Evolutionary conservation across 2,888 invertebrate species (phyloP).

Genomic region (Cylloceria caligata): DNA sequence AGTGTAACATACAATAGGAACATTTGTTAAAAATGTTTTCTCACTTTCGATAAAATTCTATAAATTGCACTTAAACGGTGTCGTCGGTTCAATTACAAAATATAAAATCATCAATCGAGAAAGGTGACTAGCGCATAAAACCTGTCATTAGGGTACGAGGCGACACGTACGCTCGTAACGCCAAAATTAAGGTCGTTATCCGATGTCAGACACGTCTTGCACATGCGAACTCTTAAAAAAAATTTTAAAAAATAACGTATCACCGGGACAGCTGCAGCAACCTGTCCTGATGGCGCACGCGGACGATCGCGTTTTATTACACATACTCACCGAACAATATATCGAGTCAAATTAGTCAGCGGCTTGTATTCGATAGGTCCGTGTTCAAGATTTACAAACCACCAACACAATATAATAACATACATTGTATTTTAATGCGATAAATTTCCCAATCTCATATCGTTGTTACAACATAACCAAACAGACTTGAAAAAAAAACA

Average conservation of each 20-base stretch:
- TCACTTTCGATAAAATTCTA: not conserved
- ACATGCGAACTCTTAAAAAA: constrained; percentile 23
- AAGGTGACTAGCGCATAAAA: not conserved
- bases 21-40: not conserved
- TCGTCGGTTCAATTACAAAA: not conserved
- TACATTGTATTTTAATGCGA: constrained; percentile 19
- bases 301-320: constrained; percentile 49
- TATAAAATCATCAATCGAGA: not conserved
- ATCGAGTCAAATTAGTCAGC: constrained; percentile 49
- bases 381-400: constrained; percentile 24
- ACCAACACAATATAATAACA: constrained; percentile 38
- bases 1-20: not conserved
- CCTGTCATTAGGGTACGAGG: constrained; percentile 19
- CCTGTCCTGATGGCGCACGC: constrained; percentile 40
- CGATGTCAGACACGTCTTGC: constrained; percentile 57
- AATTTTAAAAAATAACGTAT: not conserved
- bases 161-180: constrained; percentile 38
- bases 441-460: constrained; percentile 37
- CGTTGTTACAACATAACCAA: constrained; percentile 14
- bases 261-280: constrained; percentile 47
- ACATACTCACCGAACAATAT: not conserved
- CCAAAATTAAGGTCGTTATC: constrained; percentile 56
- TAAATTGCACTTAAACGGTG: not conserved
- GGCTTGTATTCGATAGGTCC: constrained; percentile 23
- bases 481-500: not conserved